A percentile compares a stretch with the other conserved stretches of the same genome.
phyloP scores from a whole-genome alignment of 2,888 invertebrate species.

The Escarpia spicata region DNA sequence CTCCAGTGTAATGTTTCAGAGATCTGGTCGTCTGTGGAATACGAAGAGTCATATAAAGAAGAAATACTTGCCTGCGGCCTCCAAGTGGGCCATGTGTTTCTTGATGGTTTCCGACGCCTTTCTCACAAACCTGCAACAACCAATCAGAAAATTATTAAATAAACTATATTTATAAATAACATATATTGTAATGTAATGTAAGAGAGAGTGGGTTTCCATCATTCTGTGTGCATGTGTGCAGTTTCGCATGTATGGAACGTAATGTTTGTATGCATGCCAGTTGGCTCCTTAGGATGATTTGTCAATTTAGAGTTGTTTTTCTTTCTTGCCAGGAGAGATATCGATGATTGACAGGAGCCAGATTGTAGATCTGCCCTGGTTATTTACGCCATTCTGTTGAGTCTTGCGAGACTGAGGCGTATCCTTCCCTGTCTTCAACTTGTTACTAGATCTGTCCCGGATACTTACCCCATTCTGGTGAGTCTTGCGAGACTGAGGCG shows the following conservation, averaged over 20 bases:
- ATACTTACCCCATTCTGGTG: no score
- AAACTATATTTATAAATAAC: background rate
- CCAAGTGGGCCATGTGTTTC: slow-evolving; percentile 73
- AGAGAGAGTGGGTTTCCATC: no score
- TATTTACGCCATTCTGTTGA: slow-evolving; percentile 84
- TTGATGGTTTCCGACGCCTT: slow-evolving; percentile 74
- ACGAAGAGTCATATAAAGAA: background rate
- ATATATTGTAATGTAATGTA: background rate
- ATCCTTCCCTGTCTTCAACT: no score
- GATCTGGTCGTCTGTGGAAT: background rate
- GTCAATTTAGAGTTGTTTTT: no score
- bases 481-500: no score
- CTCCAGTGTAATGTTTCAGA: background rate
- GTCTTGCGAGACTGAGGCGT: no score
- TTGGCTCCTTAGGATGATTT: no score
- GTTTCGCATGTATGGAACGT: no score
- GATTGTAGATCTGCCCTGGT: background rate
- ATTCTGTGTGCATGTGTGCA: no score
- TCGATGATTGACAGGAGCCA: background rate
- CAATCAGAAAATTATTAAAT: background rate
- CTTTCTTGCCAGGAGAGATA: background rate
- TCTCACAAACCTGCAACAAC: slow-evolving; percentile 52
- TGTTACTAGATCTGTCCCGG: no score
- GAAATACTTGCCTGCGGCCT: slow-evolving; percentile 75
- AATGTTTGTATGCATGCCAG: no score